phyloP scores from a whole-genome alignment of 1,140 invertebrate genomes.

The Globodera rostochiensis region DNA sequence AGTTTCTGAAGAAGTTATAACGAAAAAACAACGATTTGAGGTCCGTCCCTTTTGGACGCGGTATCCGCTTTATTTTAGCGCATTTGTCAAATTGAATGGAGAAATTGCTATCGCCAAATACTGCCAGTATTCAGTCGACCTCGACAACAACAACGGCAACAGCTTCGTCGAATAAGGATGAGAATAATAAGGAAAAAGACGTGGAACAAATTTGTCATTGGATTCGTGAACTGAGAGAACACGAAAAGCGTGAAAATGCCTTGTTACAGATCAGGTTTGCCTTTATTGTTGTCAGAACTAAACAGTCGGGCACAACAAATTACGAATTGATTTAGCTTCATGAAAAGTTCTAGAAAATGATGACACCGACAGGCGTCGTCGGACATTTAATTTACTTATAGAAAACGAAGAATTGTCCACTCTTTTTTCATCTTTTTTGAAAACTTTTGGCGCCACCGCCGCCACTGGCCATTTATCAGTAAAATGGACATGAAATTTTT shows the following conservation, averaged over 20 bases:
- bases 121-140: not conserved
- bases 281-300: not conserved
- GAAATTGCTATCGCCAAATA: slow-evolving; percentile 24
- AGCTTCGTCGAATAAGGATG: slow-evolving; percentile 24
- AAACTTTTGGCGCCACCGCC: too few species aligned
- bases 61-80: not conserved
- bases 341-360: too few species aligned
- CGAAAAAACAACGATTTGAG: too few species aligned
- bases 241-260: slow-evolving; percentile 91
- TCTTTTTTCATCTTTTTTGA: too few species aligned
- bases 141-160: slow-evolving; percentile 12
- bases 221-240: slow-evolving; percentile 92
- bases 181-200: slow-evolving; percentile 25
- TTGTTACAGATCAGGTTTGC: slow-evolving; percentile 82
- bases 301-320: too few species aligned
- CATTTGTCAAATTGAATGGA: slow-evolving; percentile 7
- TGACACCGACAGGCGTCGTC: too few species aligned
- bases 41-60: not conserved
- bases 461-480: too few species aligned
- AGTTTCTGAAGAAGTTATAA: too few species aligned
- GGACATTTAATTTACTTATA: too few species aligned
- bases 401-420: too few species aligned
- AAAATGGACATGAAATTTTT: slow-evolving; percentile 33
- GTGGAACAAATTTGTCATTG: slow-evolving; percentile 63
- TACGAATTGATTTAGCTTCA: too few species aligned